phyloP scores from a whole-genome alignment of 1,140 invertebrate species.

The Ceratina calcarata region DNA sequence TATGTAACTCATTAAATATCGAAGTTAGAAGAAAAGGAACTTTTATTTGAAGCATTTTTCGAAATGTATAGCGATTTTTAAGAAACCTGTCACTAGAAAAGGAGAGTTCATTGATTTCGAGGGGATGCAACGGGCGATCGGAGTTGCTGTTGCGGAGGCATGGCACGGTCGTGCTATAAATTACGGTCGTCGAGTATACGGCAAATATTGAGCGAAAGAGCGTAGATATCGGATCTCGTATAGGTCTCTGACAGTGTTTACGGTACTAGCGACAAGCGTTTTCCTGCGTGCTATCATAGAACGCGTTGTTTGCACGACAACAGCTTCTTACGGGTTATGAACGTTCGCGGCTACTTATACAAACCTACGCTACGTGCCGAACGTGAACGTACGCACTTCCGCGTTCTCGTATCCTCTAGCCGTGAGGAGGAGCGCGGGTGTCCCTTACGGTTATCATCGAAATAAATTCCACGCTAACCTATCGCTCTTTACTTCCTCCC shows the following conservation, averaged over 20 bases:
- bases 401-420: slow-evolving; percentile 34
- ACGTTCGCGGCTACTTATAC: slow-evolving; percentile 40
- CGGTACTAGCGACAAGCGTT: slow-evolving; percentile 40
- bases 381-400: slow-evolving; percentile 44
- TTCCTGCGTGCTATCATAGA: slow-evolving; percentile 32
- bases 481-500: slow-evolving; percentile 7
- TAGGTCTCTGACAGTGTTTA: slow-evolving; percentile 26
- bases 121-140: too few relatives aligned
- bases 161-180: too few relatives aligned
- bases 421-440: slow-evolving; percentile 36
- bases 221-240: slow-evolving; percentile 35
- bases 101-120: too few relatives aligned
- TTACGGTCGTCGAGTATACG: too few relatives aligned
- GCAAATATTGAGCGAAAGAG: slow-evolving; percentile 35
- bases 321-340: slow-evolving; percentile 36
- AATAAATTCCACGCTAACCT: slow-evolving; percentile 43
- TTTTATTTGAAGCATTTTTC: too few relatives aligned
- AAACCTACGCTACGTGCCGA: slow-evolving; percentile 43
- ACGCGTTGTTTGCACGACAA: slow-evolving; percentile 43
- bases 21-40: too few relatives aligned
- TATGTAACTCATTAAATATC: too few relatives aligned
- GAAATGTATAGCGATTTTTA: too few relatives aligned
- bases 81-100: too few relatives aligned
- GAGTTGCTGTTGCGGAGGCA: too few relatives aligned
- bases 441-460: slow-evolving; percentile 36